A percentile compares a stretch with the other conserved stretches of the same genome.
Conservation (phyloP, 2,888 invertebrate genomes). For the Pegoplata infirma region DNA sequence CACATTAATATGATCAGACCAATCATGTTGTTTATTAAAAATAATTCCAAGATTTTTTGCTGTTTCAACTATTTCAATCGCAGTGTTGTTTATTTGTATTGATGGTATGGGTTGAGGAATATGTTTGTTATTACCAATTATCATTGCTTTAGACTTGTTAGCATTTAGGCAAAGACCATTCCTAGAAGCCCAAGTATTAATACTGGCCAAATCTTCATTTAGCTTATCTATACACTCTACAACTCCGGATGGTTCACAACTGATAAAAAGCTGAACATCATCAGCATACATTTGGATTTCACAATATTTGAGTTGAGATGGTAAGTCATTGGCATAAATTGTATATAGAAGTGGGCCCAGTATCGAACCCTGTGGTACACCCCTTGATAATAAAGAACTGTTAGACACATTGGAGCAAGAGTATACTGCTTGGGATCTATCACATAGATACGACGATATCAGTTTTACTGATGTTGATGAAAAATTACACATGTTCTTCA, state of each 20-base stretch:
- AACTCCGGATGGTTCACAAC: background rate
- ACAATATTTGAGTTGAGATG: background rate
- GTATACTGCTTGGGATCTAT: no score
- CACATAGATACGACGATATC: background rate
- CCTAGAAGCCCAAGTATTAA: background rate
- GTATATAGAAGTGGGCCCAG: no score
- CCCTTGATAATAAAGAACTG: no score
- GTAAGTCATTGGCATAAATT: background rate
- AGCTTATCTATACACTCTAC: background rate
- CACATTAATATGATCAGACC: background rate
- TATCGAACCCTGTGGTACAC: no score
- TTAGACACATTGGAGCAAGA: no score
- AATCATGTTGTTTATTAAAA: background rate
- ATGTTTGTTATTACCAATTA: background rate
- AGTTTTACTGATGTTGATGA: background rate
- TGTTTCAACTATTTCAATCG: no score
- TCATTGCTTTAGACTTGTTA: background rate
- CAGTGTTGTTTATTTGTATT: background rate
- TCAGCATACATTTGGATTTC: constrained; percentile 2
- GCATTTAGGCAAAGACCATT: background rate
- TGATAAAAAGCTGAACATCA: background rate
- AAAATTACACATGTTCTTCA: background rate
- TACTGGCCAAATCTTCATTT: background rate
- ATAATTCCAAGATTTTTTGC: background rate
- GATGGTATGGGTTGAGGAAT: background rate